Conservation (phyloP, 2,113 vertebrate species). For the Toxotes chatareus region DNA sequence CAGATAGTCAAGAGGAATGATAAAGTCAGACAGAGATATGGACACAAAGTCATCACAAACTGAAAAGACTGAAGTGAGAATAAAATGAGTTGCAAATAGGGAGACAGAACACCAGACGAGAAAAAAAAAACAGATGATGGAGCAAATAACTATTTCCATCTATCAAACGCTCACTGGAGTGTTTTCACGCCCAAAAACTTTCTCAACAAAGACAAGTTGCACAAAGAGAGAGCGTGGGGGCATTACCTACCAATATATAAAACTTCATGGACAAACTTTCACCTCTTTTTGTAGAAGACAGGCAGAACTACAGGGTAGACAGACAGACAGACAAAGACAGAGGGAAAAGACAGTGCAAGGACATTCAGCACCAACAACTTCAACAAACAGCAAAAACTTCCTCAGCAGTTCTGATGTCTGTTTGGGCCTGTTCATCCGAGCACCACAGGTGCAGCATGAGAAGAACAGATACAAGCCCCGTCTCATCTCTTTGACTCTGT, state of each 20-base stretch:
- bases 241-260: neutral
- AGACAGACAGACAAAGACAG: neutral
- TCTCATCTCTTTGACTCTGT: constrained; percentile 33
- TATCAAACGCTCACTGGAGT: neutral
- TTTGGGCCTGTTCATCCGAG: constrained; percentile 32
- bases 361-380: constrained; percentile 29
- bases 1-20: constrained; percentile 18
- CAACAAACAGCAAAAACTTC: neutral
- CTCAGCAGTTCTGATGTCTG: constrained; percentile 23
- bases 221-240: neutral
- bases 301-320: too few species aligned
- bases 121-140: constrained; percentile 23
- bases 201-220: neutral
- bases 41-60: constrained; percentile 28
- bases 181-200: neutral
- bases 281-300: neutral
- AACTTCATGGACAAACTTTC: constrained; percentile 21
- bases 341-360: constrained; percentile 33
- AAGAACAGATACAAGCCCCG: neutral
- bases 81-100: constrained; percentile 53
- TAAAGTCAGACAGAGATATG: constrained; percentile 29
- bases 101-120: constrained; percentile 22
- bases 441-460: neutral
- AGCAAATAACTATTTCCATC: constrained; percentile 31
- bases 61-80: constrained; percentile 33